A percentile compares a stretch with the other conserved stretches of the same genome.
These are phyloP conservation scores for Pollenia griseotomentosa DNA, from an alignment of 2,888 invertebrate species.

Conservation along the genomic window DNA sequence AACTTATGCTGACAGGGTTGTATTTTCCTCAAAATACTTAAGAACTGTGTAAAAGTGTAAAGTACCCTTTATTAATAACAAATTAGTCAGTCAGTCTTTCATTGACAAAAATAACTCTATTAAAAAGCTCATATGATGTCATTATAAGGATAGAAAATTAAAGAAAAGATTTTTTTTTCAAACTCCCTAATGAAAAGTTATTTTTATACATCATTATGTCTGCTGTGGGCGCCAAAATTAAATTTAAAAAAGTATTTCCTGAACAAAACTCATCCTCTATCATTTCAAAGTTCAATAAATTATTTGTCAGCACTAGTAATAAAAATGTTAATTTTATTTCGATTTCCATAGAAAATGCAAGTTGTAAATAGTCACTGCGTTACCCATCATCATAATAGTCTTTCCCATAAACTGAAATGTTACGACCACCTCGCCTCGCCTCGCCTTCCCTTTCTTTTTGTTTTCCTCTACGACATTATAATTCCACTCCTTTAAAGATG, in stretches of 20 bases:
- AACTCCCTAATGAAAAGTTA: neutral
- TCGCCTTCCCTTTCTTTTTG: neutral
- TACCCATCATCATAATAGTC: slow-evolving; percentile 21
- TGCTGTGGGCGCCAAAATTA: slow-evolving; percentile 13
- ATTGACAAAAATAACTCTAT: too few species aligned
- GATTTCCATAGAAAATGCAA: slow-evolving; percentile 59
- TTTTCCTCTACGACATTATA: neutral
- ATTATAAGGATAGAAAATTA: too few species aligned
- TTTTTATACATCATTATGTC: neutral
- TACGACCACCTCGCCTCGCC: neutral
- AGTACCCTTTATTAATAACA: too few species aligned
- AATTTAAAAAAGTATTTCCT: slow-evolving; percentile 9
- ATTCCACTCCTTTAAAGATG: slow-evolving; percentile 46
- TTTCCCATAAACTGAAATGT: neutral
- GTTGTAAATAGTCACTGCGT: slow-evolving; percentile 36
- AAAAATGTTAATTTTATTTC: slow-evolving; percentile 65
- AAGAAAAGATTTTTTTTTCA: too few species aligned
- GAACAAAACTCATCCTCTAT: neutral
- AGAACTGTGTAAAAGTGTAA: too few species aligned
- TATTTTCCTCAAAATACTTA: too few species aligned
- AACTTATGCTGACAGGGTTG: too few species aligned
- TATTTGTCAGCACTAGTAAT: slow-evolving; percentile 54
- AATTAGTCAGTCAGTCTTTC: too few species aligned
- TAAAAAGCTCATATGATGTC: too few species aligned
- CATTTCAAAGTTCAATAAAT: slow-evolving; percentile 43